A percentile compares a stretch with the other conserved stretches of the same genome.
Evolutionary conservation across 2,113 vertebrate genomes (phyloP).

Genomic region (Nibea coibor): DNA sequence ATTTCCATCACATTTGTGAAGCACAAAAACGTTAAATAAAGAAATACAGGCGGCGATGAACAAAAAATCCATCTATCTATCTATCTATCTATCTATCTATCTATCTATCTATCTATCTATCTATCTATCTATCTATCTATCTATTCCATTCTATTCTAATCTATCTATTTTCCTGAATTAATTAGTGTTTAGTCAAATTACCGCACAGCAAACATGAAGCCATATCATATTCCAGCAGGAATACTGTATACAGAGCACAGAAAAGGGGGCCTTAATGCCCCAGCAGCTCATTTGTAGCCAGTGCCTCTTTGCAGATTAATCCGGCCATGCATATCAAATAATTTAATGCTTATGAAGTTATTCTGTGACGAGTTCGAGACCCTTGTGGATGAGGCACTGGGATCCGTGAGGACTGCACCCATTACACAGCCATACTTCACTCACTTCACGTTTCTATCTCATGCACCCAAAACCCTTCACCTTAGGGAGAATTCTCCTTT

Average conservation of each 20-base stretch:
- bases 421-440: not conserved
- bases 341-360: not conserved
- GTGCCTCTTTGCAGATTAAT: not conserved
- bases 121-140: no score
- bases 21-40: not conserved
- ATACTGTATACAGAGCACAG: not conserved
- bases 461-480: constrained; percentile 5
- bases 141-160: no score
- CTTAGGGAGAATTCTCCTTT: not conserved
- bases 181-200: no score
- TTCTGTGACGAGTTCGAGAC: not conserved
- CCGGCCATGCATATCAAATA: not conserved
- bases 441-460: not conserved
- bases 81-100: no score
- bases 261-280: not conserved
- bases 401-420: not conserved
- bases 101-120: no score
- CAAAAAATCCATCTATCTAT: no score
- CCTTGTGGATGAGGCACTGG: not conserved
- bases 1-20: not conserved
- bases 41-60: not conserved
- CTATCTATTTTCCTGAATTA: no score
- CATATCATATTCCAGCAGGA: not conserved
- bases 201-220: not conserved
- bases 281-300: not conserved